Base-by-base conservation (phyloP, 2,888 invertebrate genomes). In the Unio delphinus region DNA sequence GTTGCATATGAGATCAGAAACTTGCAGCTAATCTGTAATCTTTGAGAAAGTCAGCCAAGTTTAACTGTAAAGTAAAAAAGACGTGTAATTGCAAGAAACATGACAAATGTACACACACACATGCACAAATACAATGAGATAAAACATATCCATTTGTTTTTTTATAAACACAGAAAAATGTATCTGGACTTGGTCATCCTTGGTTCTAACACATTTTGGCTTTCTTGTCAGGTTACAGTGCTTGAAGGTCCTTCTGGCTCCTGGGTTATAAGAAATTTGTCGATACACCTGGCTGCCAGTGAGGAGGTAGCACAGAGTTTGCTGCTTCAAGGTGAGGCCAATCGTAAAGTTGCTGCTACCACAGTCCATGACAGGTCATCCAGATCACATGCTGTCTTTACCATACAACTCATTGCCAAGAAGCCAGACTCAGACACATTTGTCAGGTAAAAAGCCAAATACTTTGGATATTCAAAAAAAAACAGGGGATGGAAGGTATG, bases 331-430 rank as follows among this genome's bases (percentile, higher is more conserved):
- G 86, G 86, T 68, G 85, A 87, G 63, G 83, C 86, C 26, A 86
- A 87, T 69, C 79, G 88, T 65, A 84, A 82, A 67, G 87, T 88
- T 8, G 88, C 87, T 20, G 88, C 87, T 61, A 88, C 88, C 18
- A 83, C 86, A 15, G 85, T 88, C 72, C 88, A 88, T 73, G 85
- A 86, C 67, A 73, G 87, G 69, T 88, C 88, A 18, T 88, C 88
- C 20, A 75, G 88, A 61, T 88, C 88, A 57, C 88, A 88, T 76
- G 87, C 88, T 30, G 87, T 88, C 20, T 85, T 88, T 74, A 86
- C 88, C 45, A 82, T 88, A 65, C 83, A 86, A 65, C 82, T 88
- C 61, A 78, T 84, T 1, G 70, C 82, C n/a, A 86, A 85, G 67
- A 83, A 82, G 34, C 79, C 81, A 18, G 80, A 82, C 64, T 83